These are phyloP conservation scores for Nemotelus nigrinus DNA, from an alignment of 2,888 invertebrate genomes.

Conservation along the genomic window DNA sequence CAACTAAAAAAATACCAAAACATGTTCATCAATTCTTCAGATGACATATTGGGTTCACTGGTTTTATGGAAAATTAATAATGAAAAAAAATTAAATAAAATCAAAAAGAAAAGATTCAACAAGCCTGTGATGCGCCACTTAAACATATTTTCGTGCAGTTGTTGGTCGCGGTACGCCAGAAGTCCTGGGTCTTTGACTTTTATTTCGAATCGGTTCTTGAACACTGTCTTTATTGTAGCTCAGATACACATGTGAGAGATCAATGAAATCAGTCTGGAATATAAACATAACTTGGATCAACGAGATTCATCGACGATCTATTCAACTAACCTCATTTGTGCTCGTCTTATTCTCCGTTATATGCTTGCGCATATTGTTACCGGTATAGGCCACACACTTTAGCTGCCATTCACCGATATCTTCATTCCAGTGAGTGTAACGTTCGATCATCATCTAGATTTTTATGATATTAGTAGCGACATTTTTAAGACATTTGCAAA, in stretches of 20 bases:
- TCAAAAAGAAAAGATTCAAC: background rate
- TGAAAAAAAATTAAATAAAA: conserved; percentile 57
- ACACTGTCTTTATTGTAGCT: conserved; percentile 71
- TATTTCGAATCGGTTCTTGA: conserved; percentile 68
- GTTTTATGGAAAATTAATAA: too few relatives aligned
- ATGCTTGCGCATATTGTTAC: conserved; percentile 94
- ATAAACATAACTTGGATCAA: conserved; percentile 44
- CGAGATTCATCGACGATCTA: background rate
- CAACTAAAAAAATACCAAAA: too few relatives aligned
- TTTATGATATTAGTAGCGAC: background rate
- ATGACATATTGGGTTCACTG: too few relatives aligned
- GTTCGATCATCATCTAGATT: conserved; percentile 82
- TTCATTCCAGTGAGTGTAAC: conserved; percentile 96
- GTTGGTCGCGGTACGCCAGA: conserved; percentile 69
- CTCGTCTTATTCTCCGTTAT: conserved; percentile 62
- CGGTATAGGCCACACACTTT: conserved; percentile 97
- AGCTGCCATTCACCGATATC: conserved; percentile 99
- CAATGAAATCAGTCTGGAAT: conserved; percentile 68
- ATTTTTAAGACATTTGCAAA: background rate
- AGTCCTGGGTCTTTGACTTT: conserved; percentile 66
- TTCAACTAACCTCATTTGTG: conserved; percentile 58
- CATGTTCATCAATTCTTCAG: too few relatives aligned
- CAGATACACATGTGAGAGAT: conserved; percentile 74
- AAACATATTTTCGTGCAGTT: conserved; percentile 58
- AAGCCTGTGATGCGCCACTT: background rate